Base-by-base conservation (phyloP, 2,888 invertebrate genomes). In the Andrena hattorfiana region DNA sequence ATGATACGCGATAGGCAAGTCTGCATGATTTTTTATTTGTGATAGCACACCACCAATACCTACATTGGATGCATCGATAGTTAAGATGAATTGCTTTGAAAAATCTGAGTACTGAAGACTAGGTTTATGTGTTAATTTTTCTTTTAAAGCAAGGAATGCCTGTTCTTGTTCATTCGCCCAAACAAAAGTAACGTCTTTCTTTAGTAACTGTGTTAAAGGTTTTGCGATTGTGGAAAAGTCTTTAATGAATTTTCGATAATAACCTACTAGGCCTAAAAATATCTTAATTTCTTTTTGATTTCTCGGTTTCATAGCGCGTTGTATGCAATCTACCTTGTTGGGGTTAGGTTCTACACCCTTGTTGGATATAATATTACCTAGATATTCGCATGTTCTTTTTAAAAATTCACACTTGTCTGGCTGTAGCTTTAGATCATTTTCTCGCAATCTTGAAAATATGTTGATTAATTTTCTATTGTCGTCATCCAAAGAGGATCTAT, bases 171-270 rank as follows among this genome's bases (percentile, higher is more conserved):
- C 35, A 7, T 59, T 30, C 23, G 32, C 28, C 70, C 69, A 70
- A 56, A 35, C 23, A 10, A 80, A 80, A 8, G 7, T 13, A 13
- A 26, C 51, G 35, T 74, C 74, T n/a, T 83, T 77, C 48, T 77
- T 85, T 20, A 64, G 20, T 23, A 82, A 20, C 26, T 64, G 5
- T 2, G 77, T 71, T 8, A 85, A 32, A 0, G 77, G 82, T 77
- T 71, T 70, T 2, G 78, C 73, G 3, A 84, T 54, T 0, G 63
- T 62, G 0, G 82, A 81, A 48, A 78, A 80, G n/a, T 76, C 67
- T 20, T 49, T 23, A 35, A 86, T 72, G 48, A 79, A 85, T 63
- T 77, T 74, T 5, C 77, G 62, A 56, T 82, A 79, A 54, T 69
- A 68, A 1, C 64, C 64, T n/a, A 13, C 56, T 1, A 63, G 20